Conservation (phyloP, 1,140 invertebrate genomes). For the Cylas formicarius region DNA sequence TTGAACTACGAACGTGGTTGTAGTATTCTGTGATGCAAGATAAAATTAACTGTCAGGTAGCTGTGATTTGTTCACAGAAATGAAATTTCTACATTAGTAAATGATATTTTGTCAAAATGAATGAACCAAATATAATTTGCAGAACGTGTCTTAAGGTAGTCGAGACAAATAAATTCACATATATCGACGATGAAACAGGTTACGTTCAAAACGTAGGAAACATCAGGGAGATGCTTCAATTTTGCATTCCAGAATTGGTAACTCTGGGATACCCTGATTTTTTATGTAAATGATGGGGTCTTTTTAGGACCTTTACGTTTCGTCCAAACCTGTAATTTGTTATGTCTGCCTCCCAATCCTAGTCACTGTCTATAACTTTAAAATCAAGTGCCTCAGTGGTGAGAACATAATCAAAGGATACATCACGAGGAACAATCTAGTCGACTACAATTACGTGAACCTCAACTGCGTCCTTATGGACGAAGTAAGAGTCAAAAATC, state of each 20-base stretch:
- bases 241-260: constrained; percentile 26
- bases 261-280: constrained; percentile 3
- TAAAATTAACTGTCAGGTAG: no score
- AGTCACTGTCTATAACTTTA: constrained; percentile 24
- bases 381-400: constrained; percentile 22
- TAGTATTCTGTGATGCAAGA: no score
- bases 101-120: no score
- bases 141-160: constrained; percentile 23
- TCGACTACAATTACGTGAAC: constrained; percentile 22
- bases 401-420: constrained; percentile 20
- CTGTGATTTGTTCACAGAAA: no score
- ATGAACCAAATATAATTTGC: constrained; percentile 17
- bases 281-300: neutral
- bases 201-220: constrained; percentile 20
- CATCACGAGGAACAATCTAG: constrained; percentile 20
- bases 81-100: no score
- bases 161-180: constrained; percentile 17
- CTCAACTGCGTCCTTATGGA: constrained; percentile 20
- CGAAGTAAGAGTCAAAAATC: constrained; percentile 16
- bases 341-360: constrained; percentile 19
- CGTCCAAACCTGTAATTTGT: constrained; percentile 22
- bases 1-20: no score
- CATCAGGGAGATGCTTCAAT: constrained; percentile 24
- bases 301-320: constrained; percentile 25
- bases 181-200: constrained; percentile 21